Evolutionary conservation across 2,888 invertebrate genomes (phyloP).

Genomic region (Agonopterix subpropinquella): DNA sequence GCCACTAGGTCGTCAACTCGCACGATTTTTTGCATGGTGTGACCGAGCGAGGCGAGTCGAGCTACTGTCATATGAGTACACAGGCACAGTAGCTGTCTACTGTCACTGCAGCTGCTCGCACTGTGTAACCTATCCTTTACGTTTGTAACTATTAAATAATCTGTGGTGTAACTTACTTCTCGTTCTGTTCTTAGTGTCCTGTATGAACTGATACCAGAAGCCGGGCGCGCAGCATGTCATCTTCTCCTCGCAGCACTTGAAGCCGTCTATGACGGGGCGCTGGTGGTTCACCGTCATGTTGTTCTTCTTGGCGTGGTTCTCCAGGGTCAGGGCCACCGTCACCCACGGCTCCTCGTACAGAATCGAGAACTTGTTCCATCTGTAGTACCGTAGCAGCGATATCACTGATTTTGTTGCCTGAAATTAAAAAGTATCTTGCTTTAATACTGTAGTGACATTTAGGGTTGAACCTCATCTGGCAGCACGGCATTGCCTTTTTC

Average conservation of each 20-base stretch:
- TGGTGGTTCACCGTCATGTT: conserved; percentile 91
- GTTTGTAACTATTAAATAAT: too few relatives aligned
- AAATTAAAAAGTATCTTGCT: conserved; percentile 19
- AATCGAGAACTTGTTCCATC: conserved; percentile 96
- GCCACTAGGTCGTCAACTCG: too few relatives aligned
- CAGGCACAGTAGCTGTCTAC: too few relatives aligned
- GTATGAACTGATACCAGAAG: conserved; percentile 90
- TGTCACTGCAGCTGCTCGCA: too few relatives aligned
- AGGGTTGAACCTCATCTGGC: too few relatives aligned
- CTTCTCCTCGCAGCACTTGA: conserved; percentile 86
- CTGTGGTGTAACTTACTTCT: conserved; percentile 86
- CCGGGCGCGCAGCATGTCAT: conserved; percentile 85
- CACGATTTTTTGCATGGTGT: too few relatives aligned
- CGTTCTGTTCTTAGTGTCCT: conserved; percentile 90
- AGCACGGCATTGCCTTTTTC: too few relatives aligned
- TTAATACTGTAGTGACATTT: too few relatives aligned
- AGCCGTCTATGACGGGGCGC: conserved; percentile 80
- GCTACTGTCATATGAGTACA: too few relatives aligned
- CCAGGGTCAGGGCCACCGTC: conserved; percentile 87
- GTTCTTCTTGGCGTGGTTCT: conserved; percentile 82
- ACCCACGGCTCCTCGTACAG: conserved; percentile 88
- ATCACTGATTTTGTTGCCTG: conserved; percentile 96
- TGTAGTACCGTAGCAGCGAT: conserved; percentile 91
- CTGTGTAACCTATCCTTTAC: too few relatives aligned
- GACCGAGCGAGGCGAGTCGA: too few relatives aligned